Percentiles rank a stretch among this genome's conserved stretches.
Evolutionary conservation across 2,113 vertebrate genomes (phyloP).

Genomic region (Microtus oregoni): DNA sequence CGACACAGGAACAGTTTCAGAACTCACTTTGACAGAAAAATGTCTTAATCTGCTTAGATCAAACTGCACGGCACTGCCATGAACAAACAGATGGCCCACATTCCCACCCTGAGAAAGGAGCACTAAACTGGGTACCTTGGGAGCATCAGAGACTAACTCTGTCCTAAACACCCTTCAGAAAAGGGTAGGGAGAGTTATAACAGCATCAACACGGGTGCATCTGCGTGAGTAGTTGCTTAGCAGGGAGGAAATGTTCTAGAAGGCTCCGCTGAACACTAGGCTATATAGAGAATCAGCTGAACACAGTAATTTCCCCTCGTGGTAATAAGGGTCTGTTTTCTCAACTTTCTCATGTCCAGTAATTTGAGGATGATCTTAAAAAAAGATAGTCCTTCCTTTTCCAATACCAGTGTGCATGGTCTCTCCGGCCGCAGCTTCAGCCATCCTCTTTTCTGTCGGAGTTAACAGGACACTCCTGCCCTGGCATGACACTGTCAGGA

Average conservation of each 20-base stretch:
- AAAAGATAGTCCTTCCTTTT: conserved; percentile 79
- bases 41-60: background rate
- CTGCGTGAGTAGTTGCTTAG: background rate
- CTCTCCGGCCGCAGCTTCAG: conserved; percentile 67
- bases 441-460: conserved; percentile 69
- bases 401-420: conserved; percentile 52
- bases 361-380: conserved; percentile 75
- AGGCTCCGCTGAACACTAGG: background rate
- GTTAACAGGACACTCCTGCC: conserved; percentile 70
- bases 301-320: background rate
- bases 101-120: conserved; percentile 66
- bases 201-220: background rate
- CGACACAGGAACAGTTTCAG: conserved; percentile 52
- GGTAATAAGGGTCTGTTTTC: conserved; percentile 71
- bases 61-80: background rate
- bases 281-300: conserved; percentile 18
- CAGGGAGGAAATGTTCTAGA: conserved; percentile 41
- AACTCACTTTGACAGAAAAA: conserved; percentile 47
- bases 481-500: background rate
- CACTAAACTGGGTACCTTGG: conserved; percentile 60
- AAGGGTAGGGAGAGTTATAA: conserved; percentile 19
- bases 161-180: conserved; percentile 53
- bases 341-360: conserved; percentile 78
- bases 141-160: background rate
- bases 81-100: conserved; percentile 1